phyloP scores from a whole-genome alignment of 2,113 vertebrate genomes.

The Tauraco erythrolophus region DNA sequence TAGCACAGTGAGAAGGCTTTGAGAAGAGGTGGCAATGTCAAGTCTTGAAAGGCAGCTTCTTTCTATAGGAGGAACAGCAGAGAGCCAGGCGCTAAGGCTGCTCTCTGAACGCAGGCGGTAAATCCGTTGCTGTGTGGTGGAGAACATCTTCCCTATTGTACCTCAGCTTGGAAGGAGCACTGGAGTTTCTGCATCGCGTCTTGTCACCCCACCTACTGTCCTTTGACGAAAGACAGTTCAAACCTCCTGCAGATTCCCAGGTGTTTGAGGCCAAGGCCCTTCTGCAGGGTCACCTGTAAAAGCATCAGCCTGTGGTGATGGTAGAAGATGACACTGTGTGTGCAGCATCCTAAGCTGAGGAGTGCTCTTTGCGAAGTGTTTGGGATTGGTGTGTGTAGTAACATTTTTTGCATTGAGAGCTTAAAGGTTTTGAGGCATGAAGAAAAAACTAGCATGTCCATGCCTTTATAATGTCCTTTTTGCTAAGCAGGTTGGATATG shows the following conservation, averaged over 20 bases:
- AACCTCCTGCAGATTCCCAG: neutral
- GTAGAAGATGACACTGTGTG: neutral
- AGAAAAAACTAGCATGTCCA: neutral
- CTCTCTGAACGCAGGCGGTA: neutral
- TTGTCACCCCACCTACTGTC: neutral
- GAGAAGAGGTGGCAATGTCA: neutral
- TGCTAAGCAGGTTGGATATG: neutral
- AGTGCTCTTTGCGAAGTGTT: fast-evolving
- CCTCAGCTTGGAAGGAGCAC: neutral
- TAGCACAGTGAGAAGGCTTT: neutral
- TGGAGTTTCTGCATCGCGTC: neutral
- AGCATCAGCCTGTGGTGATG: neutral
- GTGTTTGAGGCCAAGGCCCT: neutral
- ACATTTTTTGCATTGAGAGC: neutral
- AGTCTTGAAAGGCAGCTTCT: neutral
- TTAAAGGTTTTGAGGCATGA: neutral
- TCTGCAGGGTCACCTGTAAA: neutral
- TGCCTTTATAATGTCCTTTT: neutral
- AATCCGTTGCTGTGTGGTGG: neutral
- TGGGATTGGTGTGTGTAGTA: neutral
- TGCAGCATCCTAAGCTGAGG: neutral
- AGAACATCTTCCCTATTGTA: neutral
- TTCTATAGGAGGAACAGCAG: neutral
- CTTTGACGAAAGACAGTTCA: neutral
- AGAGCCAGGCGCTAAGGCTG: neutral